A percentile compares a stretch with the other conserved stretches of the same genome.
Evolutionary conservation across 2,113 vertebrate species (phyloP).

Genomic region (Heteronetta atricapilla): DNA sequence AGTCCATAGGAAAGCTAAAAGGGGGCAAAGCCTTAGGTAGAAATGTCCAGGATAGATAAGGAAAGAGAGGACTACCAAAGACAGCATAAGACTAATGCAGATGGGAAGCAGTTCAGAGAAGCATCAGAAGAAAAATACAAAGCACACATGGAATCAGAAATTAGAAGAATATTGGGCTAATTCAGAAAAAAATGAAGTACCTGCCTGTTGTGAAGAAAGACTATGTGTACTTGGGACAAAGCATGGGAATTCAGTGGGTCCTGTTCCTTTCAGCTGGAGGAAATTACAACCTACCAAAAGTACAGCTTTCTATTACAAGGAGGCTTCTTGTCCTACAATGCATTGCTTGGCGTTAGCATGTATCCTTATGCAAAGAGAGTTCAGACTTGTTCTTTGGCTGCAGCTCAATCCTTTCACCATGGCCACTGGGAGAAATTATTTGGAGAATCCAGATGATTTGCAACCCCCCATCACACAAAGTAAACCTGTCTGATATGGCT

Average conservation of each 20-base stretch:
- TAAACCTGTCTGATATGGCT: background rate
- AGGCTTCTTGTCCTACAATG: background rate
- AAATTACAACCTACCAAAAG: background rate
- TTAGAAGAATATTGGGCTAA: background rate
- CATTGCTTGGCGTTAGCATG: background rate
- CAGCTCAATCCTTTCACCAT: background rate
- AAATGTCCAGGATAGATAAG: background rate
- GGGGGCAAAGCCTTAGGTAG: background rate
- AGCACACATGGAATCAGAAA: background rate
- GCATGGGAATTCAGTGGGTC: background rate
- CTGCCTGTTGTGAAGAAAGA: background rate
- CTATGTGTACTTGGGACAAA: background rate
- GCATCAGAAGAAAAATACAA: background rate
- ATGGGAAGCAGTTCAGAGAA: background rate
- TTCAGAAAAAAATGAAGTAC: background rate
- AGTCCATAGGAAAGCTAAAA: background rate
- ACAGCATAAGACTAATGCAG: background rate
- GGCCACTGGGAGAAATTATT: background rate
- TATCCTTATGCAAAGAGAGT: background rate
- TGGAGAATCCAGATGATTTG: background rate
- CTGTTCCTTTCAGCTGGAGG: background rate
- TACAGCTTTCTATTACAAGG: background rate
- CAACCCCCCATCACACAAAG: accelerated
- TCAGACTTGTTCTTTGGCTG: background rate
- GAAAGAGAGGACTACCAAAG: background rate